A percentile compares a stretch with the other conserved stretches of the same genome.
Conservation (phyloP, 1,140 invertebrate genomes). For the Drosophila ficusphila region DNA sequence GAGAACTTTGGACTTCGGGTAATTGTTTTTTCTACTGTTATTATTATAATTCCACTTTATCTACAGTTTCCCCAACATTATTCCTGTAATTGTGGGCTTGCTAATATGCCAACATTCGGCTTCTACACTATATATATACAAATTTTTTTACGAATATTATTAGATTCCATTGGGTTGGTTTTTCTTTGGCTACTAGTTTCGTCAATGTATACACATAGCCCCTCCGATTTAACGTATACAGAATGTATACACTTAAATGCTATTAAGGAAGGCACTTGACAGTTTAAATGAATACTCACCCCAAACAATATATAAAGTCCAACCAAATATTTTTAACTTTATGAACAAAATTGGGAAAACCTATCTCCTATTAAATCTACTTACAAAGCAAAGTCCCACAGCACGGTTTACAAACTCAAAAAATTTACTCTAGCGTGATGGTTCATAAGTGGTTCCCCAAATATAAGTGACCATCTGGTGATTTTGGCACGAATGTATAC, state of each 20-base stretch:
- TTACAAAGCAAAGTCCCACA: too few species aligned
- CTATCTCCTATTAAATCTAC: too few species aligned
- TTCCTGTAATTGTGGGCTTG: background rate
- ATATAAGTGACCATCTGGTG: too few species aligned
- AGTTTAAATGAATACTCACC: conserved; percentile 42
- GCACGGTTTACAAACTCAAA: too few species aligned
- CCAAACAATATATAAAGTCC: too few species aligned
- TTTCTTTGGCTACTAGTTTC: conserved; percentile 10
- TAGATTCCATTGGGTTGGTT: conserved; percentile 3
- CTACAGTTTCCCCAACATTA: background rate
- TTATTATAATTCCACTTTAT: too few species aligned
- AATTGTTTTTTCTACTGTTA: background rate
- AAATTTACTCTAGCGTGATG: too few species aligned
- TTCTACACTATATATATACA: conserved; percentile 48
- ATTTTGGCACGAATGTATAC: too few species aligned
- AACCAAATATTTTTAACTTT: too few species aligned
- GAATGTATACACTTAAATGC: conserved; percentile 51
- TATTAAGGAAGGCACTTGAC: conserved; percentile 77
- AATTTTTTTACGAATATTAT: too few species aligned
- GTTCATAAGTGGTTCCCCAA: too few species aligned
- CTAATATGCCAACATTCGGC: background rate
- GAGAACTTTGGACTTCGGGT: conserved; percentile 15
- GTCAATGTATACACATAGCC: conserved; percentile 14
- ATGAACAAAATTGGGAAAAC: too few species aligned
- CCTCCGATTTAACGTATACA: conserved; percentile 10